phyloP scores from a whole-genome alignment of 35 echinoderm and acorn worm species.

The Eucidaris tribuloides region DNA sequence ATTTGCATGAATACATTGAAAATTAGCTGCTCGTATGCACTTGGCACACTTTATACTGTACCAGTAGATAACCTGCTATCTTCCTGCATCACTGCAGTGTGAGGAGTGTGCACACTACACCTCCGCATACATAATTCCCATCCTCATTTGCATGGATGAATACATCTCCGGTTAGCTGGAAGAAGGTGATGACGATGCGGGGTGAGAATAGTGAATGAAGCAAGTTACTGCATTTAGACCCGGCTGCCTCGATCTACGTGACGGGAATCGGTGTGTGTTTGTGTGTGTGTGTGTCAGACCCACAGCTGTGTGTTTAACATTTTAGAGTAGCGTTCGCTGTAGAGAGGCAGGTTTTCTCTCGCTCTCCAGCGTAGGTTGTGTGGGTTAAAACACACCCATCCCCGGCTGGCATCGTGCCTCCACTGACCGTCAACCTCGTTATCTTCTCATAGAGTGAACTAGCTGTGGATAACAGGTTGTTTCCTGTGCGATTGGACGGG shows the following conservation, averaged over 20 bases:
- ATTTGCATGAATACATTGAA: too few species aligned
- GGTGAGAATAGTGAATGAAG: conserved; percentile 20
- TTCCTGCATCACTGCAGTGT: too few species aligned
- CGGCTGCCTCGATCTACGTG: not conserved
- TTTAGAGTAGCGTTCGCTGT: not conserved
- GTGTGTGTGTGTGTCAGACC: not conserved
- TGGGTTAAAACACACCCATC: not conserved
- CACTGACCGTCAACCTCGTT: conserved; percentile 8
- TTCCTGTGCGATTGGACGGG: not conserved
- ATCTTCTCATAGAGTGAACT: not conserved
- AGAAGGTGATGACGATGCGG: conserved; percentile 27
- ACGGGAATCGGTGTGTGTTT: not conserved
- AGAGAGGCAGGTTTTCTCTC: not conserved
- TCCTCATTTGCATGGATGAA: too few species aligned
- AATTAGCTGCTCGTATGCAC: too few species aligned
- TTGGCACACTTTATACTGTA: too few species aligned
- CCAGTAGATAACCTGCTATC: too few species aligned
- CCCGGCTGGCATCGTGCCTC: not conserved
- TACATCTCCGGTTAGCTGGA: too few species aligned
- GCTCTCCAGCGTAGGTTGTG: not conserved
- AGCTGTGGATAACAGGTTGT: conserved; percentile 9
- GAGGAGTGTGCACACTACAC: too few species aligned
- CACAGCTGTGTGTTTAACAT: not conserved
- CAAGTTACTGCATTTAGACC: conserved; percentile 16
- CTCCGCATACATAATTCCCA: too few species aligned